A percentile compares a stretch with the other conserved stretches of the same genome.
These are phyloP conservation scores for Heterodera filipjevi DNA, from an alignment of 2,888 invertebrate genomes.

Conservation along the genomic window DNA sequence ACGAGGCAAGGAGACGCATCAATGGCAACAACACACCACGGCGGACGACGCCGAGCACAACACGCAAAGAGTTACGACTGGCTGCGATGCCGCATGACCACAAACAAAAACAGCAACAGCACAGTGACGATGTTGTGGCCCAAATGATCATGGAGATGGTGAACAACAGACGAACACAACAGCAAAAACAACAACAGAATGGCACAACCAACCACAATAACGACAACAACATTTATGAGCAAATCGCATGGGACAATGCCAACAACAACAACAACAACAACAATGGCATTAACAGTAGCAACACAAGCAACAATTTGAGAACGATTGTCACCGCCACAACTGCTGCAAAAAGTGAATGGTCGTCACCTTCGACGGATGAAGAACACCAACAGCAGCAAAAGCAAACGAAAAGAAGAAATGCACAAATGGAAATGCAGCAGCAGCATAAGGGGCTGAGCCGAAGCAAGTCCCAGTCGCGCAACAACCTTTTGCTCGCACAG, in stretches of 20 bases:
- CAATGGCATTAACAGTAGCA: neutral
- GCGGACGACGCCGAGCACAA: constrained; percentile 8
- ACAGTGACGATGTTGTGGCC: neutral
- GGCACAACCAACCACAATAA: neutral
- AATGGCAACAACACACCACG: neutral
- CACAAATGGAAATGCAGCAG: neutral
- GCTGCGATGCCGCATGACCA: neutral
- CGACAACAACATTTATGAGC: neutral
- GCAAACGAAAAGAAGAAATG: neutral
- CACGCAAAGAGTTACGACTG: neutral
- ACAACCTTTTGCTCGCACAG: constrained; percentile 7
- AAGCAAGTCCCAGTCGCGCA: constrained; percentile 32
- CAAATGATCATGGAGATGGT: neutral
- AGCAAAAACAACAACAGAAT: neutral
- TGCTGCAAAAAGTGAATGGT: neutral
- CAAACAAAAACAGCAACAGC: neutral
- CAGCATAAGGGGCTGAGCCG: constrained; percentile 3
- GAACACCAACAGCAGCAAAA: neutral
- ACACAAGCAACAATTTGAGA: neutral
- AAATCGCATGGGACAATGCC: neutral
- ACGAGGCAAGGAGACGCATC: neutral
- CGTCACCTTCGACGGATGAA: neutral
- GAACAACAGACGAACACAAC: neutral
- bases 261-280: neutral
- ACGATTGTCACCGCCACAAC: neutral